Conservation (phyloP, 2,113 vertebrate species). For the Prochilodus magdalenae region DNA sequence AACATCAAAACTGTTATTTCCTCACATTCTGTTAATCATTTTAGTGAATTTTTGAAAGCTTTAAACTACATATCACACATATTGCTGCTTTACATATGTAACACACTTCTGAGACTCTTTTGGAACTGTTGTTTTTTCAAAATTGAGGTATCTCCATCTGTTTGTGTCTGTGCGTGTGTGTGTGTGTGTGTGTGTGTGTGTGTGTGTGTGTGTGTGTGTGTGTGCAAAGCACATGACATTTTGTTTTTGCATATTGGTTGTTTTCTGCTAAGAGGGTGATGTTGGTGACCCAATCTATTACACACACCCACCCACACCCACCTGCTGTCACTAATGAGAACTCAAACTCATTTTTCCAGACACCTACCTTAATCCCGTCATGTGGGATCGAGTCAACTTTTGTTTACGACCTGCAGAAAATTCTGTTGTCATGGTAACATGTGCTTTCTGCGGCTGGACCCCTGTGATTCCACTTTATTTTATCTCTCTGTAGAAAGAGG, state of each 20-base stretch:
- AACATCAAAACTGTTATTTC: too few species aligned
- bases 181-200: conserved; percentile 5
- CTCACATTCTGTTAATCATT: too few species aligned
- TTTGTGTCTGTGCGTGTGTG: conserved; percentile 2
- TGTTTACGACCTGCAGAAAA: conserved; percentile 20
- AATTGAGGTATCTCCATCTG: too few species aligned
- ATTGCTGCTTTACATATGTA: too few species aligned
- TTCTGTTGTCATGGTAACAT: conserved; percentile 32
- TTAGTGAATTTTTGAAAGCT: too few species aligned
- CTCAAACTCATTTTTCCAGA: not conserved
- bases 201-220: conserved; percentile 8
- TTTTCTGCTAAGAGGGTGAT: not conserved
- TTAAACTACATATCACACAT: too few species aligned
- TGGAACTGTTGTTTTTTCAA: too few species aligned
- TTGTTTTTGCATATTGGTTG: not conserved
- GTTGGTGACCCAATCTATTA: not conserved
- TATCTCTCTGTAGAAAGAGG: not conserved
- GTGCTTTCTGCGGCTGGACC: conserved; percentile 6
- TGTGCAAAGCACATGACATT: too few species aligned
- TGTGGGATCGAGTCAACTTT: conserved; percentile 5
- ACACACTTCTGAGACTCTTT: too few species aligned
- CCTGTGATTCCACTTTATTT: conserved; percentile 9
- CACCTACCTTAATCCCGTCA: not conserved
- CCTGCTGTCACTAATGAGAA: conserved; percentile 12
- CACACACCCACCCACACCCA: conserved; percentile 1